These are phyloP conservation scores for Oreonectes daqikongensis DNA, from an alignment of 2,797 vertebrate genomes.

Conservation along the genomic window DNA sequence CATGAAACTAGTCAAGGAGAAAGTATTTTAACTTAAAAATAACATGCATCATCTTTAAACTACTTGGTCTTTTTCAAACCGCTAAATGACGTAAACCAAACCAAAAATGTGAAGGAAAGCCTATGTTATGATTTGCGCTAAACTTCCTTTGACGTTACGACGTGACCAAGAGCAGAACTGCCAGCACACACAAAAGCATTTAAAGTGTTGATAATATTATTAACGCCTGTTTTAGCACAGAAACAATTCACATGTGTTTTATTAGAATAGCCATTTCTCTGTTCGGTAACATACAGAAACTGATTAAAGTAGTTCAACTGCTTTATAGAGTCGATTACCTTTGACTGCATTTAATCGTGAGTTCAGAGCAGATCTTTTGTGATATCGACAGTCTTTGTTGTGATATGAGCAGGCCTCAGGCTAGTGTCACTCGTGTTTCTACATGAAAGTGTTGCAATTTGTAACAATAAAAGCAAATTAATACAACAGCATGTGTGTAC, in stretches of 20 bases:
- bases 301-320: not conserved
- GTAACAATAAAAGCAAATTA: constrained; percentile 71
- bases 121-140: not conserved
- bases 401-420: constrained; percentile 1
- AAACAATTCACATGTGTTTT: not conserved
- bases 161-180: not conserved
- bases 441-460: constrained; percentile 68
- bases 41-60: not conserved
- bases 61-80: not conserved
- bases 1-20: not conserved
- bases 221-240: not conserved
- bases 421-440: constrained; percentile 69
- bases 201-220: constrained; percentile 29
- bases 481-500: constrained; percentile 62
- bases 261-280: not conserved
- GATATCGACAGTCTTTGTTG: not conserved
- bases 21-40: not conserved
- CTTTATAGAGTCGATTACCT: not conserved
- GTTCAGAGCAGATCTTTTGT: not conserved
- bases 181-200: not conserved
- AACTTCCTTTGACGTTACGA: constrained; percentile 1
- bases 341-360: not conserved
- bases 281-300: not conserved
- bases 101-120: not conserved
- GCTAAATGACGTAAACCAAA: not conserved